Conservation (phyloP, 1,140 invertebrate genomes). For the Geopemphigus sp. region DNA sequence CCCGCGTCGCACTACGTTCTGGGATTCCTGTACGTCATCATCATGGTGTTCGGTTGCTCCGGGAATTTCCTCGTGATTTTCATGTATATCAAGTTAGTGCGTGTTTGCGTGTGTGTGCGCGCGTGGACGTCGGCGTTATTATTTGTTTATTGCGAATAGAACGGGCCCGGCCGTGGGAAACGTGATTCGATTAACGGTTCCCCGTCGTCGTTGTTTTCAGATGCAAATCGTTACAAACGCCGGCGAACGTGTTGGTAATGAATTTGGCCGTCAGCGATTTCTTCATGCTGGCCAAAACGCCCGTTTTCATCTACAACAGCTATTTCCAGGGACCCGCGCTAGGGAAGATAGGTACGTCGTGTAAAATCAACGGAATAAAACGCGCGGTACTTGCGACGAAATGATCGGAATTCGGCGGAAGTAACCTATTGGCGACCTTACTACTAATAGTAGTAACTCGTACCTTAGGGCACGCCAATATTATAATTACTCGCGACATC, state of each 20-base stretch:
- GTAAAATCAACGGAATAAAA: background rate
- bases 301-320: constrained; percentile 71
- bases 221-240: constrained; percentile 68
- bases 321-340: constrained; percentile 66
- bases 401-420: no score
- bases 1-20: constrained; percentile 56
- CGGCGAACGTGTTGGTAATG: constrained; percentile 72
- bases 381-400: no score
- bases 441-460: no score
- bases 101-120: no score
- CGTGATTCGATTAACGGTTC: no score
- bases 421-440: no score
- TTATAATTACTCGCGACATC: no score
- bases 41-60: constrained; percentile 62
- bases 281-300: constrained; percentile 67
- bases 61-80: constrained; percentile 67
- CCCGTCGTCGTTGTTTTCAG: constrained; percentile 57
- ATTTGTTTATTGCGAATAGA: no score
- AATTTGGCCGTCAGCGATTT: constrained; percentile 76
- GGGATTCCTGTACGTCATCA: constrained; percentile 61
- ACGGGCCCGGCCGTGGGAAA: no score
- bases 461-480: no score
- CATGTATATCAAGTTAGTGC: constrained; percentile 65
- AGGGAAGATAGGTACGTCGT: constrained; percentile 64
- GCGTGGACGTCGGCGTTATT: no score